Percentiles rank a stretch among this genome's conserved stretches.
These are phyloP conservation scores for Drosophila setifemur DNA, from an alignment of 1,140 invertebrate species.

Conservation along the genomic window DNA sequence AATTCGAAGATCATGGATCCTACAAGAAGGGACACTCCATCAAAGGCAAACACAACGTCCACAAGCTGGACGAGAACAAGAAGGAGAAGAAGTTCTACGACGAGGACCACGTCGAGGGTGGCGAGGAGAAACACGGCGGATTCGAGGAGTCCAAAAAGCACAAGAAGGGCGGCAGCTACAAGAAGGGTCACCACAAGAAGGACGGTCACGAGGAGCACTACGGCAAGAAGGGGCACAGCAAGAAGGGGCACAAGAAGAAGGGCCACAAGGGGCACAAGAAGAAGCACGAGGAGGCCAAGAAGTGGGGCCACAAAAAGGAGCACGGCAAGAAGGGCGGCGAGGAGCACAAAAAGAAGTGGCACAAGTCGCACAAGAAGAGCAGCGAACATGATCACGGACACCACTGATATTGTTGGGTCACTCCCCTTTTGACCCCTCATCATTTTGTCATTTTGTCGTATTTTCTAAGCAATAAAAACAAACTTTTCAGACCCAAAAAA, in stretches of 20 bases:
- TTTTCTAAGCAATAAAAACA: conserved; percentile 34
- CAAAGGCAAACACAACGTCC: conserved; percentile 90
- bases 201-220: conserved; percentile 88
- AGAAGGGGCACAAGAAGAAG: conserved; percentile 87
- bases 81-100: conserved; percentile 93
- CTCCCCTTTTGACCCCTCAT: no score
- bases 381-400: conserved; percentile 65
- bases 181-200: conserved; percentile 88
- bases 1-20: conserved; percentile 85
- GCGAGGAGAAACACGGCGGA: conserved; percentile 87
- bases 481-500: conserved; percentile 41
- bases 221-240: conserved; percentile 88
- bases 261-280: conserved; percentile 87
- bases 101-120: conserved; percentile 90
- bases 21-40: conserved; percentile 91
- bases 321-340: conserved; percentile 87
- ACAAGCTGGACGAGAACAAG: conserved; percentile 90
- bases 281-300: conserved; percentile 86
- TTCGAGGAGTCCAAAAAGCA: conserved; percentile 88
- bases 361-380: conserved; percentile 73
- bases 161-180: conserved; percentile 88
- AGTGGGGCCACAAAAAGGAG: conserved; percentile 86
- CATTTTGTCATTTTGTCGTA: neutral
- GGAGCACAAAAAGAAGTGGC: conserved; percentile 87
- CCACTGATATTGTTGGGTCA: conserved; percentile 12